phyloP scores from a whole-genome alignment of 2,888 invertebrate genomes.

The Oscheius sp. region DNA sequence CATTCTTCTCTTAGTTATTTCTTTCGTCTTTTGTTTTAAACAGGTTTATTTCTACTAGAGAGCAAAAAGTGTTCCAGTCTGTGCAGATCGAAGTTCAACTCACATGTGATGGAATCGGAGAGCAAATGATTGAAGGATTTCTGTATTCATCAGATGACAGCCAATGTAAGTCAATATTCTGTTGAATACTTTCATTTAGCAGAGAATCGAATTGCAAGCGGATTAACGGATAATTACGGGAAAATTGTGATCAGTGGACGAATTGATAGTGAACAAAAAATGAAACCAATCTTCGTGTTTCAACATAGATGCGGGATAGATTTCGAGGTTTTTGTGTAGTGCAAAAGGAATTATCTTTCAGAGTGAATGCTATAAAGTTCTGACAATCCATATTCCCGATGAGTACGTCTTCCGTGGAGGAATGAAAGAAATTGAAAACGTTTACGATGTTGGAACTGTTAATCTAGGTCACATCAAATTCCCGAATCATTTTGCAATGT shows the following conservation, averaged over 20 bases:
- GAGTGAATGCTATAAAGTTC: neutral
- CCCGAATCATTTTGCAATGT: neutral
- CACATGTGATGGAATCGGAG: neutral
- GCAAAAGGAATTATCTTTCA: neutral
- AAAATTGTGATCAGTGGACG: neutral
- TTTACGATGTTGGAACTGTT: neutral
- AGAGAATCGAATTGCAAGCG: neutral
- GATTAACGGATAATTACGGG: neutral
- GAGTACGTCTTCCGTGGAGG: neutral
- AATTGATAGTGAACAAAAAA: neutral
- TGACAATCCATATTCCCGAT: neutral
- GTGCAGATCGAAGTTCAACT: neutral
- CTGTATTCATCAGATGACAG: neutral
- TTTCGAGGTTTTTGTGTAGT: neutral
- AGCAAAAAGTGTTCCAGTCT: no score
- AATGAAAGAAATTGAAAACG: neutral
- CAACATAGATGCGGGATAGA: neutral
- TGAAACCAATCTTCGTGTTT: neutral
- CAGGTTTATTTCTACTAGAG: neutral
- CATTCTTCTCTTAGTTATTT: constrained; percentile 1
- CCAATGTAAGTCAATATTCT: neutral
- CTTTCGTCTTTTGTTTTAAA: neutral
- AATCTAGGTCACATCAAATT: neutral
- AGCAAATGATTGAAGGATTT: neutral
- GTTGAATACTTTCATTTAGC: neutral